Base-by-base conservation (phyloP, 2,113 vertebrate species). In the Anas platyrhynchos region DNA sequence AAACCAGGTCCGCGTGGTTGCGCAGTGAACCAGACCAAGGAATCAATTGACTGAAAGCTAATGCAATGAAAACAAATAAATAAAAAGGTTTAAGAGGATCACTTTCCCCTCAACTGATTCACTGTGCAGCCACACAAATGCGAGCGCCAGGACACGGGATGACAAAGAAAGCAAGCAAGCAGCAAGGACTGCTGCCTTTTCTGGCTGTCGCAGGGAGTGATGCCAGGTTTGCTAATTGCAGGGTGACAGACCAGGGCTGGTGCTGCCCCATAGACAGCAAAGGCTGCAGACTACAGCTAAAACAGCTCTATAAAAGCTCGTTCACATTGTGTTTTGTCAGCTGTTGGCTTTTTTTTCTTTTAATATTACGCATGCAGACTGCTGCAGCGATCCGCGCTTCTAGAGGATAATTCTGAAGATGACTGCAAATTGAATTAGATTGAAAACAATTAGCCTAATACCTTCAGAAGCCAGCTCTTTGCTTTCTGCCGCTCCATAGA, bases 61-160 rank as follows among this genome's bases (percentile, higher is more conserved):
- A 94, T 93, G 69, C 77, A 84, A 65, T 15, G 63, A 83, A 76
- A 95, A 91, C 83, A 94, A 97, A 78, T 46, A 96, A 93, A 94
- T 43, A 92, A 56, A 78, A 94, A 93, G 52, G 23, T 82, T 94
- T 84, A 84, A 84, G 62, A 94, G 71, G 61, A 95, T 79, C 8
- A 0, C 56, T 79, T 94, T 73, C 69, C 77, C 62, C 81, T 94
- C 86, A 82, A 38, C 66, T 76, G 74, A 38, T 41, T 91, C 83
- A 83, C n/a, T 43, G 22, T 32, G 56, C 23, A 50, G 48, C 34
- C 83, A 86, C 2, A 7, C 62, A 31, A 80, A 77, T 1, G 0
- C 0, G 2, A 75, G 66, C 25, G 52, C 61, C 74, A 89, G 83
- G 43, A 78, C 46, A 65, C 22, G 1, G 2, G 56, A 88, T 55